Percentiles rank a stretch among this genome's conserved stretches.
These are phyloP conservation scores for Catharus bicknelli DNA, from an alignment of 2,113 vertebrate genomes.

Conservation along the genomic window DNA sequence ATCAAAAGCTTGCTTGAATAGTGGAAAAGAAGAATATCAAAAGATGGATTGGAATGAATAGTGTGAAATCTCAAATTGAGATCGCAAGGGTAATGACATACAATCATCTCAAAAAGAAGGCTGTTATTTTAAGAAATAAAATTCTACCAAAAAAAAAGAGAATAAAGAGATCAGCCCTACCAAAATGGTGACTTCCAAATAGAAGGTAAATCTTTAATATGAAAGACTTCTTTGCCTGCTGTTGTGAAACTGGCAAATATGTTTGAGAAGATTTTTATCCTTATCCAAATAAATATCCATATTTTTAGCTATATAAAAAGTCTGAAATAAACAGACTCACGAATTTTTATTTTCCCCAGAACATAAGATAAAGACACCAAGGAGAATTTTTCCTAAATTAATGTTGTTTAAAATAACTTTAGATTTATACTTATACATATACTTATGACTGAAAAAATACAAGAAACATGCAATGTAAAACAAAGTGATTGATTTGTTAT, in stretches of 20 bases:
- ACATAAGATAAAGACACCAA: background rate
- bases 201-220: conserved; percentile 58
- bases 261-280: conserved; percentile 35
- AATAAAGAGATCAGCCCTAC: conserved; percentile 53
- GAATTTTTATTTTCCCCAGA: background rate
- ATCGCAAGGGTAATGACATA: conserved; percentile 62
- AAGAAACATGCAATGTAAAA: background rate
- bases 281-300: conserved; percentile 4
- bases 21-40: conserved; percentile 64
- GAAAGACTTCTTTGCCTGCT: conserved; percentile 30
- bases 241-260: conserved; percentile 43
- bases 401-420: conserved; percentile 5
- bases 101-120: conserved; percentile 41
- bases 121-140: conserved; percentile 66
- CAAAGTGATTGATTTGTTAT: background rate
- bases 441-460: background rate
- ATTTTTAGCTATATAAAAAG: background rate
- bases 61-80: conserved; percentile 68
- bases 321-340: conserved; percentile 36
- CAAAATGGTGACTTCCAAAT: conserved; percentile 50
- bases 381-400: conserved; percentile 9
- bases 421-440: background rate
- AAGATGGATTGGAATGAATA: conserved; percentile 64
- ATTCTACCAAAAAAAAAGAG: conserved; percentile 47
- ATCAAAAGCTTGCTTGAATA: conserved; percentile 62